Conservation (phyloP, 2,797 vertebrate species). For the Sebastes jordani region DNA sequence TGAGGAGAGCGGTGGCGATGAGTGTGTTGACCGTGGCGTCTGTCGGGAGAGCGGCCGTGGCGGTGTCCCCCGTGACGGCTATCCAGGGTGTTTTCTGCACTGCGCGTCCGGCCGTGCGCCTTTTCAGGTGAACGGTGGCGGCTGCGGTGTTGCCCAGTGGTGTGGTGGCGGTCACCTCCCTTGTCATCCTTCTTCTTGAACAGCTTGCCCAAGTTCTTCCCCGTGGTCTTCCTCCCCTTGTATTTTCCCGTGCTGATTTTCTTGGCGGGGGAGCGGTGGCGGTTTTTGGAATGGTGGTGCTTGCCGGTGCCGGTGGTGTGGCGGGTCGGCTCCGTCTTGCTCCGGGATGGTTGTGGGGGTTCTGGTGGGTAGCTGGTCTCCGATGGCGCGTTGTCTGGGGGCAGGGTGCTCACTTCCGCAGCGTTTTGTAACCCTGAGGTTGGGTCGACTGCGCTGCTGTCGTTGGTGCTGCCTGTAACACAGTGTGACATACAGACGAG, state of each 20-base stretch:
- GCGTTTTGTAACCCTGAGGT: conserved; percentile 92
- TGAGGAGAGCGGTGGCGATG: conserved; percentile 70
- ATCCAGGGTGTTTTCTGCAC: conserved; percentile 89
- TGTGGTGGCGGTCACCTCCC: conserved; percentile 71
- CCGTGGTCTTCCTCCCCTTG: conserved; percentile 52
- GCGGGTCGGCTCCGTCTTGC: conserved; percentile 85
- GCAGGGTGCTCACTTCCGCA: conserved; percentile 91
- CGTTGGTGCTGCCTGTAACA: conserved; percentile 92
- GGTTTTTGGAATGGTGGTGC: conserved; percentile 84
- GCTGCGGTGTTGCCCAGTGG: conserved; percentile 77
- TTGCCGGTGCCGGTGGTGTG: conserved; percentile 72
- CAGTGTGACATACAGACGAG: conserved; percentile 73
- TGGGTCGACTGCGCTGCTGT: conserved; percentile 88
- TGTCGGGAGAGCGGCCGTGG: conserved; percentile 85
- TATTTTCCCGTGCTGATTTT: conserved; percentile 72
- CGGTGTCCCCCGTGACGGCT: conserved; percentile 70
- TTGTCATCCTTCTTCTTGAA: conserved; percentile 66
- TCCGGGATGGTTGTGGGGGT: conserved; percentile 91
- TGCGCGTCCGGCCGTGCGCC: conserved; percentile 84
- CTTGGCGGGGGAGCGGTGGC: conserved; percentile 86
- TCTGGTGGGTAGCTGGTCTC: conserved; percentile 91
- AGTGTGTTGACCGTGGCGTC: conserved; percentile 73
- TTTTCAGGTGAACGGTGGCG: conserved; percentile 84
- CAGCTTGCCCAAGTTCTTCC: conserved; percentile 25
- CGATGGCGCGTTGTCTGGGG: conserved; percentile 80